Evolutionary conservation across 2,797 vertebrate genomes (phyloP), one percentile per base, ranked within the genome.

Genomic region (Vipera ursinii): DNA sequence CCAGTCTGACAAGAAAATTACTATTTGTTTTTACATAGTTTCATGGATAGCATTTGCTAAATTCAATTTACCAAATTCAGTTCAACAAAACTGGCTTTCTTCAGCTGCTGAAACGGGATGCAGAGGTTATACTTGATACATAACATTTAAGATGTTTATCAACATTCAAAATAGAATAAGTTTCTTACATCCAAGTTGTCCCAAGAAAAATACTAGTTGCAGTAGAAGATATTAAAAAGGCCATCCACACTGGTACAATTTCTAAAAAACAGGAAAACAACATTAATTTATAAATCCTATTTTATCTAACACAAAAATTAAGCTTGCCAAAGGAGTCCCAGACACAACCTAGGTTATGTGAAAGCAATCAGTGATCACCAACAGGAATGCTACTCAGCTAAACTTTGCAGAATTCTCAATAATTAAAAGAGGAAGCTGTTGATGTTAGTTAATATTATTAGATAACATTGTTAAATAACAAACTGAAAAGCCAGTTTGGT

Each of bases 121-220:
- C 12, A 51, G 3, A 28, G 48, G 24, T 32, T 56, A 6, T 60
- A 38, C 28, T 13, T 57, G 44, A 65, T 63, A 44, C 78, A 38
- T 15, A 28, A 9, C 6, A 82, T 82, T 17, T 48, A 88, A 15
- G 63, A 48, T 38, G 55, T 22, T 82, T 82, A 88, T 55, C 61
- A 48, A 91, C 22, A 51, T 87, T 63, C 13, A 57, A 26, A 44
- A 28, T 91, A 87, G 55, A 85, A 38, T 82, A n/a, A 91, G 22
- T 6, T 85, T 56, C 94, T 94, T 93, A 94, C 94, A 22, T 3
- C 94, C 94, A 94, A 5, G n/a, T 86, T 86, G 73, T 44, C 86
- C 90, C 48, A 63, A 94, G 38, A 65, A 93, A 56, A 89, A 94
- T 22, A 38, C 73, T 87, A 51, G 92, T 92, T 87, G 69, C 57